A percentile compares a stretch with the other conserved stretches of the same genome.
Conservation (phyloP, 1,140 invertebrate genomes). For the Dolichoris vasculosae region DNA sequence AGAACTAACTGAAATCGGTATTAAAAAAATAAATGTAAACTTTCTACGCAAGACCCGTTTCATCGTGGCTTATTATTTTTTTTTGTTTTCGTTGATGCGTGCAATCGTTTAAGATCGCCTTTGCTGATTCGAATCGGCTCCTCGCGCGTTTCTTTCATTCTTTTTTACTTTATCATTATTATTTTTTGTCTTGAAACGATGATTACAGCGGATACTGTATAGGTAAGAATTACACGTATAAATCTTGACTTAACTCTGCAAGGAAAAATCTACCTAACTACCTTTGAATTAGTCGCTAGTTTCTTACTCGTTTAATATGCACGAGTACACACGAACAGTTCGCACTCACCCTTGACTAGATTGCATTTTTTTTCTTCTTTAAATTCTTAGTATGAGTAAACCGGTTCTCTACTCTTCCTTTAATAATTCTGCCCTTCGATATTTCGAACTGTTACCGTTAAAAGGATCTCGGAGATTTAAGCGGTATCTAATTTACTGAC, state of each 20-base stretch:
- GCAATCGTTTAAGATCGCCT: constrained; percentile 20
- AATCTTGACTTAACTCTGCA: constrained; percentile 51
- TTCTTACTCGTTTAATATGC: constrained; percentile 48
- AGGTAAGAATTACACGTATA: constrained; percentile 54
- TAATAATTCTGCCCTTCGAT: constrained; percentile 7
- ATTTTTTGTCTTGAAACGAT: constrained; percentile 45
- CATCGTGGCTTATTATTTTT: constrained; percentile 29
- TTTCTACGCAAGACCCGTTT: constrained; percentile 46
- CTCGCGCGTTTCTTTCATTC: constrained; percentile 13
- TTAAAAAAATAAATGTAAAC: constrained; percentile 43
- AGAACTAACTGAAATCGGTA: constrained; percentile 8
- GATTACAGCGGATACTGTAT: constrained; percentile 51
- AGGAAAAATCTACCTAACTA: constrained; percentile 53
- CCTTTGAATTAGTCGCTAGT: constrained; percentile 47
- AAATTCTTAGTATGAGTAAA: constrained; percentile 28
- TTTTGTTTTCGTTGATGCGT: constrained; percentile 41
- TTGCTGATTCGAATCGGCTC: constrained; percentile 18
- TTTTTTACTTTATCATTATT: background rate
- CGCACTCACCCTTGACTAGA: constrained; percentile 52
- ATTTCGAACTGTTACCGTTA: constrained; percentile 12
- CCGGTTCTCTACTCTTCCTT: constrained; percentile 23
- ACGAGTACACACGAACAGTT: constrained; percentile 47
- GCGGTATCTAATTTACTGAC: constrained; percentile 31
- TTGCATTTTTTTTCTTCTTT: constrained; percentile 46
- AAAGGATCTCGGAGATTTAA: constrained; percentile 26